Conservation (phyloP, 2,888 invertebrate genomes). For the Scrobipalpa costella region DNA sequence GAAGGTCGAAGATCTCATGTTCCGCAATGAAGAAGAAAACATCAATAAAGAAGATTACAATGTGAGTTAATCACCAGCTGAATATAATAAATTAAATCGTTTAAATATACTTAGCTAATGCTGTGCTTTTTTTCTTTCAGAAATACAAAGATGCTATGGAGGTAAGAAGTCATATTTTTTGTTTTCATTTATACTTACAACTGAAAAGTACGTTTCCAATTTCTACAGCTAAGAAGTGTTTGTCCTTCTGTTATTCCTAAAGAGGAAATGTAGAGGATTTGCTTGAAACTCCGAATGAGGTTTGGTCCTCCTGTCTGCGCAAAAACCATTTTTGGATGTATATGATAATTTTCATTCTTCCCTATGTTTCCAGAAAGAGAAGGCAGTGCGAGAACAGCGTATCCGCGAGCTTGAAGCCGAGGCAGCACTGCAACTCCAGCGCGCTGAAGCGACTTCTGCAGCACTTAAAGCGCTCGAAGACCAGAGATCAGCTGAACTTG, state of each 20-base stretch:
- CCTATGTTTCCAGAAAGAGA: slow-evolving; percentile 56
- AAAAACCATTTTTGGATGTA: too few relatives aligned
- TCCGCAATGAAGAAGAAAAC: slow-evolving; percentile 94
- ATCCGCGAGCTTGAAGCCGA: slow-evolving; percentile 72
- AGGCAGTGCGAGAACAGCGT: slow-evolving; percentile 74
- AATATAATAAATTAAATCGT: background rate
- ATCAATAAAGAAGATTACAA: slow-evolving; percentile 94
- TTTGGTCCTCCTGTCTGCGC: too few relatives aligned
- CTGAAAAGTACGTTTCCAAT: background rate
- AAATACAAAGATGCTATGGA: slow-evolving; percentile 77
- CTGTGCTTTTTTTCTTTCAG: slow-evolving; percentile 55
- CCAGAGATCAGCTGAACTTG: slow-evolving; percentile 59
- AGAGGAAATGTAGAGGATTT: too few relatives aligned
- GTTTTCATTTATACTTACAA: background rate
- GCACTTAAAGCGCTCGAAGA: slow-evolving; percentile 61
- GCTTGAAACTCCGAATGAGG: too few relatives aligned
- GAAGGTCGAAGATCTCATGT: slow-evolving; percentile 94
- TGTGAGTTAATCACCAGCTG: slow-evolving; percentile 74
- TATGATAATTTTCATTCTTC: too few relatives aligned
- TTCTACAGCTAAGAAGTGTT: too few relatives aligned
- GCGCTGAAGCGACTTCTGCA: slow-evolving; percentile 65
- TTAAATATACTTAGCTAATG: background rate
- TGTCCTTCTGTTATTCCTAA: too few relatives aligned
- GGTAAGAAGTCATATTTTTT: slow-evolving; percentile 49
- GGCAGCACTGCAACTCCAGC: slow-evolving; percentile 57